Percentiles rank a stretch among this genome's conserved stretches.
Conservation (phyloP, 2,888 invertebrate species). For the Philonicus albiceps region DNA sequence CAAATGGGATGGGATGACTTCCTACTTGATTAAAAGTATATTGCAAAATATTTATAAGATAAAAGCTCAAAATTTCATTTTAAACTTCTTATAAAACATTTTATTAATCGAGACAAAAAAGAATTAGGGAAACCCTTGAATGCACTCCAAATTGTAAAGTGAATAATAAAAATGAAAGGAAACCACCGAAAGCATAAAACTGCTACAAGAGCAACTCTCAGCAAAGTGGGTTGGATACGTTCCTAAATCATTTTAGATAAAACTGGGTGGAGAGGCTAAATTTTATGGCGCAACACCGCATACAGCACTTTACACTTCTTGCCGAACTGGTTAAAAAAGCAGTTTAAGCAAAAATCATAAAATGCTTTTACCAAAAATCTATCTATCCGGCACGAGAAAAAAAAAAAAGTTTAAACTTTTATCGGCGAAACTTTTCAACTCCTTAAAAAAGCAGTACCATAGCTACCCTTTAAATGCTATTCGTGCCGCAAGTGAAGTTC, state of each 20-base stretch:
- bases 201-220: background rate
- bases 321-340: background rate
- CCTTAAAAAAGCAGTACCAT: background rate
- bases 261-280: background rate
- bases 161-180: background rate
- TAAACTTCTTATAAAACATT: background rate
- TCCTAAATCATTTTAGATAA: background rate
- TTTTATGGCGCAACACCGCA: background rate
- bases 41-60: background rate
- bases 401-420: constrained; percentile 12
- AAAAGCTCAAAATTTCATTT: background rate
- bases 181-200: background rate
- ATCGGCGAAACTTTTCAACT: constrained; percentile 6
- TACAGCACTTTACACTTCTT: background rate
- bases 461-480: background rate
- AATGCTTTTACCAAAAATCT: constrained; percentile 20
- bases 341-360: constrained; percentile 6
- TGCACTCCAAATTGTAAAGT: background rate
- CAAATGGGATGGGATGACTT: background rate
- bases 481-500: background rate
- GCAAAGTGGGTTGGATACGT: background rate
- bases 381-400: background rate
- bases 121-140: background rate
- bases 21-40: no score
- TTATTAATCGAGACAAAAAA: background rate